phyloP scores from a whole-genome alignment of 2,888 invertebrate genomes.

The Sphinx pinastri region DNA sequence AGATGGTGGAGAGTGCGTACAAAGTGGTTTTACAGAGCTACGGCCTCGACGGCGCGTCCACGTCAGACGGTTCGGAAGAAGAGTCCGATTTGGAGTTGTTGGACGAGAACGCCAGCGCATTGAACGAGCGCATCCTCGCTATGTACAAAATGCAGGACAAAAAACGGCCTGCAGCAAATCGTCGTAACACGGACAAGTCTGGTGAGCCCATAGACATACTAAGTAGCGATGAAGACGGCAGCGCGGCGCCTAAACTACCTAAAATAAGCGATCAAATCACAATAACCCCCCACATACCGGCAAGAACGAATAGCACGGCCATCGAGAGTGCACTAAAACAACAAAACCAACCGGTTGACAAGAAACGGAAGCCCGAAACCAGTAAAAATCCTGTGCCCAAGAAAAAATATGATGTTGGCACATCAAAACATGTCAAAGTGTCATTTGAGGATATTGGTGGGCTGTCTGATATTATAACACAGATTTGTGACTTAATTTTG shows the following conservation, averaged over 20 bases:
- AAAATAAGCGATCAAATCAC: conserved; percentile 80
- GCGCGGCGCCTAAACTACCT: conserved; percentile 73
- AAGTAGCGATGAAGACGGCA: conserved; percentile 73
- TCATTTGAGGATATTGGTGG: conserved; percentile 93
- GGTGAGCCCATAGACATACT: conserved; percentile 78
- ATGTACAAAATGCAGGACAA: conserved; percentile 81
- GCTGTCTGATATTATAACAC: conserved; percentile 87
- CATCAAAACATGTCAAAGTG: conserved; percentile 71
- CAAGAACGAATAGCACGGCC: conserved; percentile 57
- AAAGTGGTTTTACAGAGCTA: conserved; percentile 88
- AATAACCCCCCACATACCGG: conserved; percentile 75
- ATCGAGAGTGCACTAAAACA: conserved; percentile 56
- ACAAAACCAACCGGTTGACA: conserved; percentile 61
- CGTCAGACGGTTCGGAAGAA: conserved; percentile 84
- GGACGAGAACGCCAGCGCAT: conserved; percentile 91
- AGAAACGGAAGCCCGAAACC: conserved; percentile 69
- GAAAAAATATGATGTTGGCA: conserved; percentile 66
- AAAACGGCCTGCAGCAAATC: conserved; percentile 68
- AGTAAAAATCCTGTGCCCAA: conserved; percentile 56
- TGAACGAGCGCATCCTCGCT: conserved; percentile 82
- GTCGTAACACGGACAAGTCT: conserved; percentile 68
- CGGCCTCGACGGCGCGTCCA: conserved; percentile 84
- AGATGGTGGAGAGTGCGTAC: conserved; percentile 90
- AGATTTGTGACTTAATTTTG: conserved; percentile 89
- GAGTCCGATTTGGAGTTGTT: conserved; percentile 89